A percentile compares a stretch with the other conserved stretches of the same genome.
These are phyloP conservation scores for Drosophila sordidapex DNA, from an alignment of 2,888 invertebrate genomes.

Conservation along the genomic window DNA sequence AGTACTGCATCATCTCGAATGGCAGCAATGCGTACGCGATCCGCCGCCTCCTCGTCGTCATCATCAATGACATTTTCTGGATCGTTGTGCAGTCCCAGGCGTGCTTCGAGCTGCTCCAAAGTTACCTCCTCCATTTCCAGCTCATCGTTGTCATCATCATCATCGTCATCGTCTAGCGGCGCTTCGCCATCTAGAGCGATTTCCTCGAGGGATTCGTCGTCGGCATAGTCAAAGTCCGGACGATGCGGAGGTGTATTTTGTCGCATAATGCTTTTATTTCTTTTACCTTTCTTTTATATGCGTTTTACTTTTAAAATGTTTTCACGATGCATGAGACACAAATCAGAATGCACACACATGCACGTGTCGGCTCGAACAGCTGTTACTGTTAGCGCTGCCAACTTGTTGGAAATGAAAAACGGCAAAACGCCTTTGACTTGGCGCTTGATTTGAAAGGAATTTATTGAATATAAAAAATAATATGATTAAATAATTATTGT, in stretches of 20 bases:
- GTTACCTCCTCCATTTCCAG: slow-evolving; percentile 79
- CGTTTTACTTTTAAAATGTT: slow-evolving; percentile 6
- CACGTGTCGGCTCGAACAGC: slow-evolving; percentile 52
- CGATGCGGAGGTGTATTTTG: slow-evolving; percentile 84
- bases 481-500: neutral
- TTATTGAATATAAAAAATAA: neutral
- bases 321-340: slow-evolving; percentile 11
- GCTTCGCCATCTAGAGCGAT: slow-evolving; percentile 64
- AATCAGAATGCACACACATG: slow-evolving; percentile 22
- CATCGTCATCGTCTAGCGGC: slow-evolving; percentile 58
- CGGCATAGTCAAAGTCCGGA: slow-evolving; percentile 77
- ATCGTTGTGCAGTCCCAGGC: slow-evolving; percentile 44
- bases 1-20: slow-evolving; percentile 87
- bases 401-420: slow-evolving; percentile 19
- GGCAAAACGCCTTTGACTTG: neutral
- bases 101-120: slow-evolving; percentile 71
- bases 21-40: slow-evolving; percentile 54
- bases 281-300: neutral
- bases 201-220: slow-evolving; percentile 66
- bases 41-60: slow-evolving; percentile 63
- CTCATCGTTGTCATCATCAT: slow-evolving; percentile 64
- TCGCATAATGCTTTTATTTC: slow-evolving; percentile 69
- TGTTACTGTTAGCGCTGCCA: slow-evolving; percentile 41
- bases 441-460: slow-evolving; percentile 12
- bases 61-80: slow-evolving; percentile 67